phyloP scores from a whole-genome alignment of 2,797 vertebrate species.

The Gobio occitaniae region DNA sequence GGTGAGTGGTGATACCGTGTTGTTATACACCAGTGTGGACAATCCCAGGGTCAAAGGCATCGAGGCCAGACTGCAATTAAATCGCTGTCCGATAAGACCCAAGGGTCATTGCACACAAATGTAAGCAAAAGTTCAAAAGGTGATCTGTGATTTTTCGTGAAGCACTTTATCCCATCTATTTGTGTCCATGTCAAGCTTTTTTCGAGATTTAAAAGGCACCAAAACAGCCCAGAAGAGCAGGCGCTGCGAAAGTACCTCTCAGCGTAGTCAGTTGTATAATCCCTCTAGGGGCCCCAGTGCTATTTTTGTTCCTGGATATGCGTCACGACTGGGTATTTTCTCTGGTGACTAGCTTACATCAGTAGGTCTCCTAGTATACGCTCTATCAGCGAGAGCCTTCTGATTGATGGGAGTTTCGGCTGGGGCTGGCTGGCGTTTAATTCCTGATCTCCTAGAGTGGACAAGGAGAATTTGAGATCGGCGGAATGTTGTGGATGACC shows the following conservation, averaged over 20 bases:
- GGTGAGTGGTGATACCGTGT: conserved; percentile 48
- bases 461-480: conserved; percentile 83
- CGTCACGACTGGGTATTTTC: conserved; percentile 99
- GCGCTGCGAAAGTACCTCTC: conserved; percentile 83
- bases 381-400: conserved; percentile 85
- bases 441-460: conserved; percentile 81
- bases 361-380: conserved; percentile 96
- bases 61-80: conserved; percentile 41
- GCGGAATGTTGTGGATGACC: conserved; percentile 84
- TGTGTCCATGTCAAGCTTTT: conserved; percentile 76
- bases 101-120: background rate
- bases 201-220: conserved; percentile 64
- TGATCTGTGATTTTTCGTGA: conserved; percentile 2
- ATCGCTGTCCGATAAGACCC: conserved; percentile 23
- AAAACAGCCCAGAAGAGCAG: conserved; percentile 16
- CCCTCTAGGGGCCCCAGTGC: conserved; percentile 92
- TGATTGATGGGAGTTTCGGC: conserved; percentile 88
- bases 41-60: conserved; percentile 56
- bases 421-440: conserved; percentile 74
- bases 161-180: conserved; percentile 67
- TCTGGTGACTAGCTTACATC: conserved; percentile 99
- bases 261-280: conserved; percentile 90
- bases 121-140: conserved; percentile 10
- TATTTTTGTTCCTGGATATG: conserved; percentile 99
- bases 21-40: conserved; percentile 50